Base-by-base conservation (phyloP, 1,140 invertebrate genomes). In the Drosophila pandora region DNA sequence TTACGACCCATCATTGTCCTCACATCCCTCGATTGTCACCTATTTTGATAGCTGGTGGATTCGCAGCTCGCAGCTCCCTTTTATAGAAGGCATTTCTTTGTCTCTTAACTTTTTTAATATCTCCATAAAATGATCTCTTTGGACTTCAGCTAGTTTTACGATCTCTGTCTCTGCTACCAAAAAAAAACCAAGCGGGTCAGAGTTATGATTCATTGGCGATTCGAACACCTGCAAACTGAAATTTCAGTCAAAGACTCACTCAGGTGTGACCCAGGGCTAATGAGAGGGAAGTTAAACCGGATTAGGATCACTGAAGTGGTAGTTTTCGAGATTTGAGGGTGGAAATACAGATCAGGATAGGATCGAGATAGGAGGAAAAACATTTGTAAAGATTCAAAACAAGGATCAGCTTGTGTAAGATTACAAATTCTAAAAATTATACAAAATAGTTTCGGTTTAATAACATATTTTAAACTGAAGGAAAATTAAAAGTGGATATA, bases 81-180 rank as follows among this genome's bases (percentile, higher is more conserved):
- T 63, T 68, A 74, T 77, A 61, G 73, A 32, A 25, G 50, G 48
- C 21, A 17, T 4, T 21, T 48, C 52, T 49, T 56, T 56, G 50
- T 69, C 63, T 57, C 17, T n/a, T 12, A 21, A 32, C 5, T 62
- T 45, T 37, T 76, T 84, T 76, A 84, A 83, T 84, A 84, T 76
- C 53, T 67, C 59, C 43, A 84, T 87, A 87, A 82, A 87, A 71
- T 65, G 55, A 78, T 76, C 82, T 82, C 55, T 58, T 72, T 57
- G 63, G 73, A 47, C 54, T 47, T 22, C 37, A 49, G 49, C 49
- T 50, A 59, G 67, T 79, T 87, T 87, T 57, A 87, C 62, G 72
- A 80, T 47, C 71, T 61, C 71, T 61, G 41, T 57, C 56, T 17
- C 48, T 39, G 68, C 72, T 79, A 59, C 79, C 61, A 79, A 57